phyloP scores from a whole-genome alignment of 2,113 vertebrate genomes.

The Acanthisitta chloris region DNA sequence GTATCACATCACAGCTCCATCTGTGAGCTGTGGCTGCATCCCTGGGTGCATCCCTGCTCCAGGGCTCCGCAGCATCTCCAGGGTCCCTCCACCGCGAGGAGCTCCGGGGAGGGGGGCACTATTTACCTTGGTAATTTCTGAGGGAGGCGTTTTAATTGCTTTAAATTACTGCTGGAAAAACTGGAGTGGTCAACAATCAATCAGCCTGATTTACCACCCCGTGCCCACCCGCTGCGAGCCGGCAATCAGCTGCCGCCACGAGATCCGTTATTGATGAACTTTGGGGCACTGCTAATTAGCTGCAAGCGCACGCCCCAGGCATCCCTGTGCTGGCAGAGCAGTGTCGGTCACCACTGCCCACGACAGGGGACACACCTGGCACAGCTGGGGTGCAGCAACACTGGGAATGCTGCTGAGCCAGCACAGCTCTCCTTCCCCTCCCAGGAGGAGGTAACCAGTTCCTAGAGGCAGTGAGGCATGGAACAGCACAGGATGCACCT shows the following conservation, averaged over 20 bases:
- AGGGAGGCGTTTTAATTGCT: slow-evolving; percentile 62
- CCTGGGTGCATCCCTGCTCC: background rate
- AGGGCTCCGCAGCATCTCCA: background rate
- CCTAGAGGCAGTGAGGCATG: background rate
- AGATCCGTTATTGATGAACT: slow-evolving; percentile 87
- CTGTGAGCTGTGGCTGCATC: background rate
- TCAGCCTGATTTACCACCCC: slow-evolving; percentile 72
- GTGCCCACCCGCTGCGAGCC: slow-evolving; percentile 68
- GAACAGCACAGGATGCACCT: background rate
- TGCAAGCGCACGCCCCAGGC: slow-evolving; percentile 63
- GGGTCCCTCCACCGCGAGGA: background rate
- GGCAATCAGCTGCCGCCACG: slow-evolving; percentile 78
- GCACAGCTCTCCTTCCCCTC: background rate
- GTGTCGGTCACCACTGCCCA: background rate
- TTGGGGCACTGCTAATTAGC: slow-evolving; percentile 82
- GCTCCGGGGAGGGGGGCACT: background rate
- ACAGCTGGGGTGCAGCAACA: rapidly evolving
- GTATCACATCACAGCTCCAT: rapidly evolving
- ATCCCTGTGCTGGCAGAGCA: background rate
- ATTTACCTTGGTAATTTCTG: slow-evolving; percentile 66
- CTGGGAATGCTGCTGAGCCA: background rate
- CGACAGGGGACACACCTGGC: background rate
- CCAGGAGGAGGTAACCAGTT: background rate
- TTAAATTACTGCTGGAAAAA: slow-evolving; percentile 68
- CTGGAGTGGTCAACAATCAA: slow-evolving; percentile 66